phyloP scores from a whole-genome alignment of 1,140 invertebrate genomes.

The Atta colombica region DNA sequence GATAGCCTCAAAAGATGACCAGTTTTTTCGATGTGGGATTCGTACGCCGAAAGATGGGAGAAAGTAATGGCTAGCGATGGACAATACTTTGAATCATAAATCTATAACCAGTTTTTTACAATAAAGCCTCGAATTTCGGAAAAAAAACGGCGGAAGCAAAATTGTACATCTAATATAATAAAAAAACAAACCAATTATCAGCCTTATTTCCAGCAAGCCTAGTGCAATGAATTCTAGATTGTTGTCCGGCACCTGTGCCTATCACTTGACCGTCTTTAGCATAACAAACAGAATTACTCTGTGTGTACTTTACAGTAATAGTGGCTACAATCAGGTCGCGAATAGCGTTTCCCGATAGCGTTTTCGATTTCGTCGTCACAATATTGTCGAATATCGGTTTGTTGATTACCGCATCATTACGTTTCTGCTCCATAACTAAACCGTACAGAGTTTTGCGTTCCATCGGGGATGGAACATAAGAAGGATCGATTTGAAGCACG shows the following conservation, averaged over 20 bases:
- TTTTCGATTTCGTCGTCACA: conserved; percentile 91
- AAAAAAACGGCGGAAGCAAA: too few species aligned
- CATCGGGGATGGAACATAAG: conserved; percentile 92
- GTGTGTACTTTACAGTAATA: conserved; percentile 98
- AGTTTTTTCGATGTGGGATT: too few species aligned
- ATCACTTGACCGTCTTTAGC: conserved; percentile 97
- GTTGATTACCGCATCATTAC: conserved; percentile 96
- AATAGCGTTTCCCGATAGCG: conserved; percentile 91
- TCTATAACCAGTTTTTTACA: too few species aligned
- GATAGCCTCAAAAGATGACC: too few species aligned
- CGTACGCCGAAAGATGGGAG: too few species aligned
- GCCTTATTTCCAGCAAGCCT: conserved; percentile 98
- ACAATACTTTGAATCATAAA: too few species aligned
- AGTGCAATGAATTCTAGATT: conserved; percentile 99
- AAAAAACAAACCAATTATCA: conserved; percentile 93
- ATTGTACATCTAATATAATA: not conserved
- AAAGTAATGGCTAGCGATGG: too few species aligned
- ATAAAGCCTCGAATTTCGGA: too few species aligned
- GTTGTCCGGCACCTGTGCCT: conserved; percentile 99
- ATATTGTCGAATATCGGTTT: conserved; percentile 93
- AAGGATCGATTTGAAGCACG: conserved; percentile 96
- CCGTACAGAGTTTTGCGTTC: conserved; percentile 97
- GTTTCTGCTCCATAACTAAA: conserved; percentile 95
- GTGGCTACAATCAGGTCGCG: conserved; percentile 98
- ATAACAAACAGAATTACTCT: conserved; percentile 98